Evolutionary conservation across 2,888 invertebrate genomes (phyloP).

Genomic region (Mythimna lalbum): DNA sequence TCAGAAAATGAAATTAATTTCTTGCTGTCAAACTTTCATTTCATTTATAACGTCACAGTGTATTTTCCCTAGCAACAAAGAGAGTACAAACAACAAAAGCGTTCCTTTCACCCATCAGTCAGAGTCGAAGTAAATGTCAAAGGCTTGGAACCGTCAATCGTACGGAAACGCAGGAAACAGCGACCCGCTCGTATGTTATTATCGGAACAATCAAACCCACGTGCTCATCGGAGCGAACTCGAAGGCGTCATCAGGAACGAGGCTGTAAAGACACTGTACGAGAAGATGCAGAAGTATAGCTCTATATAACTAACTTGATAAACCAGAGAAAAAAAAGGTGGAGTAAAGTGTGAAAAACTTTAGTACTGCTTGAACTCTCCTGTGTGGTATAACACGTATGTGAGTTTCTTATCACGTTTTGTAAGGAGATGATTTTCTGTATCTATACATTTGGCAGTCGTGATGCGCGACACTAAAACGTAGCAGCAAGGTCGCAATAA

Average conservation of each 20-base stretch:
- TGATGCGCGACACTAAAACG: slow-evolving; percentile 59
- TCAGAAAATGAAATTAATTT: background rate
- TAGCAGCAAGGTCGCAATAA: slow-evolving; percentile 63
- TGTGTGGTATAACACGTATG: background rate
- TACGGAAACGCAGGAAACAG: slow-evolving; percentile 26
- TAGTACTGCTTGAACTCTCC: slow-evolving; percentile 4
- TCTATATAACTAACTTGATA: background rate
- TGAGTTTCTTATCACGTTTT: slow-evolving; percentile 18
- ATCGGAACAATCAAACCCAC: slow-evolving; percentile 53
- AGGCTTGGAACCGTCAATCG: slow-evolving; percentile 17
- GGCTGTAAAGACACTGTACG: background rate
- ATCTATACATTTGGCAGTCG: slow-evolving; percentile 20
- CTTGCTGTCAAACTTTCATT: background rate
- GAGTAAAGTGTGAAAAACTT: background rate
- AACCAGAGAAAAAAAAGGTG: background rate
- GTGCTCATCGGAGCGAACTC: slow-evolving; percentile 42
- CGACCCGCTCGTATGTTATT: slow-evolving; percentile 49
- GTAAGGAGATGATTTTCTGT: slow-evolving; percentile 18
- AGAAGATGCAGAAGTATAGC: slow-evolving; percentile 8
- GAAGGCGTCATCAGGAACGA: slow-evolving; percentile 12
- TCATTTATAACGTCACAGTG: background rate
- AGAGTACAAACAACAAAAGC: slow-evolving; percentile 24
- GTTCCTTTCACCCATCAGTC: slow-evolving; percentile 30
- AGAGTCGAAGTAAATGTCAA: slow-evolving; percentile 19
- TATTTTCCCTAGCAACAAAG: slow-evolving; percentile 15